Conservation (phyloP, 2,113 vertebrate species). For the Xyliphius kryptos region DNA sequence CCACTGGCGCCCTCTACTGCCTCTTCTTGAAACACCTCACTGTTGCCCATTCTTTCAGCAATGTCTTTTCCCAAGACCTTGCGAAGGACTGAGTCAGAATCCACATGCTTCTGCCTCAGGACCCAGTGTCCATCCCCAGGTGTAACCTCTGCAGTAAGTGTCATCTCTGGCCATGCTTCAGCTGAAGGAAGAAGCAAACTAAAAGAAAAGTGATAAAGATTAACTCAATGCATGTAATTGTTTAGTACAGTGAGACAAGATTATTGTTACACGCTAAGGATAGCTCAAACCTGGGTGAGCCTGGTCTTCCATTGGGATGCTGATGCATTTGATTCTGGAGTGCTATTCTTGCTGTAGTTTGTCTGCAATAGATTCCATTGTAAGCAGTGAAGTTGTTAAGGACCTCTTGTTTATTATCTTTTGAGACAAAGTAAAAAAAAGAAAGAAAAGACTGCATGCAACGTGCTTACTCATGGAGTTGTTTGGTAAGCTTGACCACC, state of each 20-base stretch:
- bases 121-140: slow-evolving; percentile 58
- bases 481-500: slow-evolving; percentile 96
- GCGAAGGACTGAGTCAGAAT: slow-evolving; percentile 77
- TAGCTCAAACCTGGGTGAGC: slow-evolving; percentile 78
- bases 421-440: too few relatives aligned
- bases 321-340: slow-evolving; percentile 89
- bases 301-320: slow-evolving; percentile 67
- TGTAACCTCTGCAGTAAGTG: slow-evolving; percentile 59
- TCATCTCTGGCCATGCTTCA: slow-evolving; percentile 78
- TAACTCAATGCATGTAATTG: too few relatives aligned
- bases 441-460: too few relatives aligned
- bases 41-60: slow-evolving; percentile 69
- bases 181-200: slow-evolving; percentile 76
- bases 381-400: too few relatives aligned
- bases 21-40: slow-evolving; percentile 75
- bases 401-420: too few relatives aligned
- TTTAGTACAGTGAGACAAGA: too few relatives aligned
- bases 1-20: slow-evolving; percentile 45
- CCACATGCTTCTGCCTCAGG: slow-evolving; percentile 76
- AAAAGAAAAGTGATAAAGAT: slow-evolving; percentile 36
- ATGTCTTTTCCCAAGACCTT: slow-evolving; percentile 85
- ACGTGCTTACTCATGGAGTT: slow-evolving; percentile 98
- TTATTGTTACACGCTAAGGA: too few relatives aligned
- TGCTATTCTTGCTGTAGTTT: slow-evolving; percentile 77
- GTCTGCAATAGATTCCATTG: too few relatives aligned